A percentile compares a stretch with the other conserved stretches of the same genome.
Conservation (phyloP, 1,140 invertebrate genomes). For the Zaprionus ornatus region DNA sequence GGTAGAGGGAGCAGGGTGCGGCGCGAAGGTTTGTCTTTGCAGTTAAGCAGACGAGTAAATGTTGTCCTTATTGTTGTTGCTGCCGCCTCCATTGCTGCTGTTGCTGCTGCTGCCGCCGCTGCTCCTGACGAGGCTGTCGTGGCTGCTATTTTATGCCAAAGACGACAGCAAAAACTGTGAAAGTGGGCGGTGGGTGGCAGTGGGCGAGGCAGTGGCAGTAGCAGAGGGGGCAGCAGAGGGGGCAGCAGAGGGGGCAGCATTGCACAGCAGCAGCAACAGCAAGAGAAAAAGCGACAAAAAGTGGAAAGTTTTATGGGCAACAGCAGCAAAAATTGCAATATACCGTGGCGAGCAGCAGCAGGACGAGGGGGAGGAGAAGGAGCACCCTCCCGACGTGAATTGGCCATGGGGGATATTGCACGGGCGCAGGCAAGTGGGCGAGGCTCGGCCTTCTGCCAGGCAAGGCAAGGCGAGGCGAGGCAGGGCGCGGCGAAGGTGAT, state of each 20-base stretch:
- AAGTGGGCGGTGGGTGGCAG: constrained; percentile 35
- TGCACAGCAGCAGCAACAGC: constrained; percentile 38
- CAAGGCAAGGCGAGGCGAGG: not conserved
- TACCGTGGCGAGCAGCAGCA: constrained; percentile 47
- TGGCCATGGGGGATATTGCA: constrained; percentile 28
- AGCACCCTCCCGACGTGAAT: constrained; percentile 22
- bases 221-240: constrained; percentile 21
- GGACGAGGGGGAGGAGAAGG: not conserved
- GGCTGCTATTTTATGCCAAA: constrained; percentile 53
- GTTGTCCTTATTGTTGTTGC: constrained; percentile 75
- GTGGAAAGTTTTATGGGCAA: constrained; percentile 80
- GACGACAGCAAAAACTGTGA: constrained; percentile 41
- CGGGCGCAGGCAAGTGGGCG: not conserved
- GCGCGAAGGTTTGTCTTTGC: constrained; percentile 72
- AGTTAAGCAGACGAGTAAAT: constrained; percentile 82
- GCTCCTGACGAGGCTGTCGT: constrained; percentile 34
- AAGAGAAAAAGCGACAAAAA: constrained; percentile 64
- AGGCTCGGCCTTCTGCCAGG: not conserved
- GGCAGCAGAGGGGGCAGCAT: constrained; percentile 25
- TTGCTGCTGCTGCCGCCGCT: not conserved
- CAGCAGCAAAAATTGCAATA: constrained; percentile 81
- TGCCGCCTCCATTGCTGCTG: constrained; percentile 20
- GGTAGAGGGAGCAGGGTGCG: constrained; percentile 8
- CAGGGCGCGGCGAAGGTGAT: constrained; percentile 19
- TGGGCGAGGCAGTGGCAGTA: constrained; percentile 12